A percentile compares a stretch with the other conserved stretches of the same genome.
Conservation (phyloP, 2,888 invertebrate genomes). For the Troides oblongomaculatus region DNA sequence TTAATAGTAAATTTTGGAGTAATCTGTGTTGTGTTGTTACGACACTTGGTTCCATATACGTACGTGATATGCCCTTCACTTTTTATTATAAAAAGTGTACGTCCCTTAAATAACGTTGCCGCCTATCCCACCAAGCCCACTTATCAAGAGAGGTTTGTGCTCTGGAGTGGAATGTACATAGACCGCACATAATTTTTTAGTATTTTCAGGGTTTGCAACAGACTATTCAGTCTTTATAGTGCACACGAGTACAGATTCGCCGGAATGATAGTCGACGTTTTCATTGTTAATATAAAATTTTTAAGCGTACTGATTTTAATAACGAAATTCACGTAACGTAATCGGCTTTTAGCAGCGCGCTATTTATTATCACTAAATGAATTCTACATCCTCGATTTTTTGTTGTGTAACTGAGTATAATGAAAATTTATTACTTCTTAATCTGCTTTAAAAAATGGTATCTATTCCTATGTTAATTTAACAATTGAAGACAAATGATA, state of each 20-base stretch:
- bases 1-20: no score
- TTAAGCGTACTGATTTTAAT: slow-evolving; percentile 16
- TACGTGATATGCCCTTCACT: background rate
- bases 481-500: no score
- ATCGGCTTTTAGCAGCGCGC: slow-evolving; percentile 13
- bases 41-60: background rate
- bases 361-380: slow-evolving; percentile 17
- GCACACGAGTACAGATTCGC: background rate
- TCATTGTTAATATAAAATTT: slow-evolving; percentile 9
- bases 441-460: no score
- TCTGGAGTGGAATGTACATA: slow-evolving; percentile 2
- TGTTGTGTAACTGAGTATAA: slow-evolving; percentile 13
- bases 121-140: background rate
- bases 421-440: no score
- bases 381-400: slow-evolving; percentile 7
- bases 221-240: background rate
- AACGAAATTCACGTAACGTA: slow-evolving; percentile 20
- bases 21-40: background rate
- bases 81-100: slow-evolving; percentile 3
- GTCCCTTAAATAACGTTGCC: slow-evolving; percentile 6
- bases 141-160: slow-evolving; percentile 7
- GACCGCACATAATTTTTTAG: background rate
- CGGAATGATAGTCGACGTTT: background rate
- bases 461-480: no score
- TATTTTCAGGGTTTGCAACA: background rate